A percentile compares a stretch with the other conserved stretches of the same genome.
These are phyloP conservation scores for Conistra vaccinii DNA, from an alignment of 2,888 invertebrate genomes.

Conservation along the genomic window DNA sequence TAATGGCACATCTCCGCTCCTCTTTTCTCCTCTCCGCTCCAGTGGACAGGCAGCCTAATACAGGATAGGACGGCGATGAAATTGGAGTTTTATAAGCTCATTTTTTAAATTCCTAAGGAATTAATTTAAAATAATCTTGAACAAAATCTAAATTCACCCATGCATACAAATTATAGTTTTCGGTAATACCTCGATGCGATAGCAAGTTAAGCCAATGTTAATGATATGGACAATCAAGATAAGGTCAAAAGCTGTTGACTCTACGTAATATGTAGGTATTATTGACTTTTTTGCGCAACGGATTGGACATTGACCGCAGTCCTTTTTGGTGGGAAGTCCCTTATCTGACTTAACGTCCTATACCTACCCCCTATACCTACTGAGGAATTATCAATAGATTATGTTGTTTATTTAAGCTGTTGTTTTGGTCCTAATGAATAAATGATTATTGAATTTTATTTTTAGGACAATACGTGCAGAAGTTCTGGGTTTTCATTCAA, in stretches of 20 bases:
- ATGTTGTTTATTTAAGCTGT: too few species aligned
- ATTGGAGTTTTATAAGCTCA: too few species aligned
- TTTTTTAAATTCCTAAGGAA: too few species aligned
- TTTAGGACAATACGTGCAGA: neutral
- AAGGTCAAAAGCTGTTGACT: neutral
- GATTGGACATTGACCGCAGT: constrained; percentile 1
- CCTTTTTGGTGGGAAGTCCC: constrained; percentile 34
- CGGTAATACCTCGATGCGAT: neutral
- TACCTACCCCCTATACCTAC: too few species aligned
- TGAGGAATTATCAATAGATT: neutral
- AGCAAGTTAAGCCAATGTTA: neutral
- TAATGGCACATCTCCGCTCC: too few species aligned
- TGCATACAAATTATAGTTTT: too few species aligned
- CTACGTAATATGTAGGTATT: constrained; percentile 1
- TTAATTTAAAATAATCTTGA: too few species aligned
- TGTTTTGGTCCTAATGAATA: neutral
- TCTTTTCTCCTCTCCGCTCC: too few species aligned
- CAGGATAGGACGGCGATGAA: too few species aligned
- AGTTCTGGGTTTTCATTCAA: neutral
- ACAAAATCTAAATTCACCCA: too few species aligned
- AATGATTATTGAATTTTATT: neutral
- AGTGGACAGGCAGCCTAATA: too few species aligned
- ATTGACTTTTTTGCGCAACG: neutral
- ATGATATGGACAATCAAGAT: constrained; percentile 25
- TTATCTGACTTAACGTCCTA: constrained; percentile 23